Base-by-base conservation (phyloP, 2,888 invertebrate species). In the Phyllotreta striolata region DNA sequence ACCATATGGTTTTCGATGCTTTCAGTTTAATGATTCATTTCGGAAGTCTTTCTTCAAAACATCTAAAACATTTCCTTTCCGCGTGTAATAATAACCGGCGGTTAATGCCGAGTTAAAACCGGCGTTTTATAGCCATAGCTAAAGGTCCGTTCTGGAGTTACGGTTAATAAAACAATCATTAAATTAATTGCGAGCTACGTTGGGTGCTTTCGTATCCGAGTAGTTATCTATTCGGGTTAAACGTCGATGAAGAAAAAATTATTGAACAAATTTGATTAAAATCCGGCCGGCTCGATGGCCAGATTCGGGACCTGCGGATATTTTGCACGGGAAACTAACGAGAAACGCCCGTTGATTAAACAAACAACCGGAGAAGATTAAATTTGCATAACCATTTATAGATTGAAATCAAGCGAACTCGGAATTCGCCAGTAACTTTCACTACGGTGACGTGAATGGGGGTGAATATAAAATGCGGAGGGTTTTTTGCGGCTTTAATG, bases 341-440 rank as follows among this genome's bases (percentile, higher is more conserved):
- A 34, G 41, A n/a, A 57, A 37, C 12, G 46, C 34, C 35, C 9
- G 57, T 47, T 24, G 47, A 47, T 47, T 47, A 57, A 61, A 64
- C 24, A 24, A 24, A 24, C 60, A 64, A 60, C 52, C 52, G 40
- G 38, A 52, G 56, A 46, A 56, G 56, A 64, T 64, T 56, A 61
- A 64, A 64, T 61, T 64, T 61, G 59, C 64, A 64, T 61, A 61
- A 51, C 61, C 56, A 64, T 64, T 64, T 61, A 64, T 43, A 61
- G 64, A 64, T 64, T 64, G 55, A 40, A 56, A 64, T 64, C 64
- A 37, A 55, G 14, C 55, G 55, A 35, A 34, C 55, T 10, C 35
- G 6, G 44, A 44, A 55, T 35, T 55, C 7, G 40, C 41, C n/a
- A 44, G 44, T 10, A n/a, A 10, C 6, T n/a, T 44, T 24, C 24